Conservation (phyloP, 2,888 invertebrate species). For the Nesidiocoris tenuis region DNA sequence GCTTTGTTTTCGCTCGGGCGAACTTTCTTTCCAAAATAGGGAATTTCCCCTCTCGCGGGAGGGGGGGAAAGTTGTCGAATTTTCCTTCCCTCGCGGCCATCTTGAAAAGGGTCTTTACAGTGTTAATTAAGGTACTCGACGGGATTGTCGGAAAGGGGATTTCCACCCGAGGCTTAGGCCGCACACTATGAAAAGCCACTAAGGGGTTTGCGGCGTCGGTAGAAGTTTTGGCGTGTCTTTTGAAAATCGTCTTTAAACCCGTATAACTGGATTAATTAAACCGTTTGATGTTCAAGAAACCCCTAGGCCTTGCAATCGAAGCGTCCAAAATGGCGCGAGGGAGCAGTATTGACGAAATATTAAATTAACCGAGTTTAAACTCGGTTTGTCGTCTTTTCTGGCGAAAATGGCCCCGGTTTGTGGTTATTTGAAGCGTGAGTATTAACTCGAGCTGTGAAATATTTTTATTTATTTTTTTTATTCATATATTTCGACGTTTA, state of each 20-base stretch:
- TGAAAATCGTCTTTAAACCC: constrained; percentile 12
- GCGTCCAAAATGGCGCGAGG: not conserved
- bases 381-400: constrained; percentile 19
- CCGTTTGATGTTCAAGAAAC: constrained; percentile 27
- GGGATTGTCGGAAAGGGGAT: constrained; percentile 3
- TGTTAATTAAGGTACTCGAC: constrained; percentile 29
- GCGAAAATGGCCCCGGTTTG: not conserved
- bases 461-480: too few relatives aligned
- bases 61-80: not conserved
- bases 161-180: not conserved
- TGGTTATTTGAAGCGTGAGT: too few relatives aligned
- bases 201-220: not conserved
- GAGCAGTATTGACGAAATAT: constrained; percentile 32
- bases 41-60: not conserved
- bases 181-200: constrained; percentile 19
- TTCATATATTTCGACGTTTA: too few relatives aligned
- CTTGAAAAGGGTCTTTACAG: constrained; percentile 20
- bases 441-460: too few relatives aligned
- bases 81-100: not conserved
- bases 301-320: not conserved
- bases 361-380: constrained; percentile 38
- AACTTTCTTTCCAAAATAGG: not conserved
- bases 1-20: not conserved
- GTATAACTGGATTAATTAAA: constrained; percentile 36
- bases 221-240: constrained; percentile 14